Evolutionary conservation across 53 echinoderm and acorn worm species (phyloP), one percentile per base, ranked within the genome.

Genomic region (Apostichopus leukothele): DNA sequence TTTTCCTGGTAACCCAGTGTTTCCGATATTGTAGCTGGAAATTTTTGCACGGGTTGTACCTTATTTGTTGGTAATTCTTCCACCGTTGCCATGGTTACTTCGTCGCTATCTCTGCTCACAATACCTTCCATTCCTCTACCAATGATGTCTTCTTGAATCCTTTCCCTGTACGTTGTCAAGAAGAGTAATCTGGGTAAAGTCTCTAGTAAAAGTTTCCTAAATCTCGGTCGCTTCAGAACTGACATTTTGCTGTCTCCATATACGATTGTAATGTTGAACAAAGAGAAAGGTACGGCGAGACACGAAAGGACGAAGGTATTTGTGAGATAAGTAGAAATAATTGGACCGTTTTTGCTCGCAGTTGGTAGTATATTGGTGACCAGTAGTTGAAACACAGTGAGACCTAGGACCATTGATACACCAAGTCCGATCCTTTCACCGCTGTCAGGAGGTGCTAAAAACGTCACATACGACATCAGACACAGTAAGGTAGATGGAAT

Each of bases 371-470:
- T 59, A 55, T 81, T 59, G 20, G 54, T 21, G 0, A 53, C 18
- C 55, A 81, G 21, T 10, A 81, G 20, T 5, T 81, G 81, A n/a
- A 81, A 81, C 53, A 81, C 81, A 6, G 81, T 81, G 1, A 81
- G 18, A 81, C 81, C 81, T 20, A 81, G 81, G 5, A 81, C 81
- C 53, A 81, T 81, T 21, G 81, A 81, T 16, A 81, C 51, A 18
- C 81, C 81, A 1, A 81, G 21, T 54, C 20, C 19, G 1, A 81
- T 55, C 59, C 81, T 53, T 57, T 81, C 81, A 3, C 81, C 81
- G 59, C 81, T 81, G 9, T 81, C 81, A 54, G 81, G 81, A 7
- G 81, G 81, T 16, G 57, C 59, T 20, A 81, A 22, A 51, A 81
- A 81, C 19, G 55, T 81, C 14, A 21, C 9, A 19, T 7, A 81